Base-by-base conservation (phyloP, 1,140 invertebrate species). In the Calliopsis andreniformis region DNA sequence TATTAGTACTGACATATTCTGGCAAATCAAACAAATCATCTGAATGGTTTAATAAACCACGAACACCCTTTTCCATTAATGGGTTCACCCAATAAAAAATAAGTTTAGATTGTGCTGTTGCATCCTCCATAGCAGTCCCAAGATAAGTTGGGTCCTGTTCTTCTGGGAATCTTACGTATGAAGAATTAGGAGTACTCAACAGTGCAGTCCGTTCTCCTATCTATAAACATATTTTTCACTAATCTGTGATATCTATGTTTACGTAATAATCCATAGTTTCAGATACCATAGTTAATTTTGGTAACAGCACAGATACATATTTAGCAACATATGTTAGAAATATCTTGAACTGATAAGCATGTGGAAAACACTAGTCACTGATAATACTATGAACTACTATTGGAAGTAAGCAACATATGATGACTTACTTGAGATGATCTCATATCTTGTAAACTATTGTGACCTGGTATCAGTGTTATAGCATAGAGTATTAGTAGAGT, bases 21-120 rank as follows among this genome's bases (percentile, higher is more conserved):
- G 98, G 98, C 53, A 99, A 91, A 90, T 97, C 95, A 92, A 96
- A 98, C 0, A 99, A 90, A 92, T 98, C 97, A 87, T 97, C 96
- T 0, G 95, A 91, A 85, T 94, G 94, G 64, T 94, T 93, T 8
- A 99, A 90, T 78, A 95, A 94, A 8, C 95, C 95, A 59, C 94
- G 93, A 6, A 94, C 93, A 6, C 98, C 98, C 93, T 97, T 98
- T 61, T 94, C 87, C 91, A 99, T 96, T 47, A 99, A 89, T 10
- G 96, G 96, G 75, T 95, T 94, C 0, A 98, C 97, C 98, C 98
- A 99, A 76, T 94, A 92, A 87, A 99, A 98, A 18, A 96, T 91
- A 7, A 99, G 91, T 86, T 94, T 95, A 0, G 97, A 97, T 2
- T 95, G 84, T 84, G 93, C 93, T 35, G 94, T 94, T 14, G 93